A percentile compares a stretch with the other conserved stretches of the same genome.
phyloP scores from a whole-genome alignment of 2,888 invertebrate species.

The Pseudococcus longispinus region DNA sequence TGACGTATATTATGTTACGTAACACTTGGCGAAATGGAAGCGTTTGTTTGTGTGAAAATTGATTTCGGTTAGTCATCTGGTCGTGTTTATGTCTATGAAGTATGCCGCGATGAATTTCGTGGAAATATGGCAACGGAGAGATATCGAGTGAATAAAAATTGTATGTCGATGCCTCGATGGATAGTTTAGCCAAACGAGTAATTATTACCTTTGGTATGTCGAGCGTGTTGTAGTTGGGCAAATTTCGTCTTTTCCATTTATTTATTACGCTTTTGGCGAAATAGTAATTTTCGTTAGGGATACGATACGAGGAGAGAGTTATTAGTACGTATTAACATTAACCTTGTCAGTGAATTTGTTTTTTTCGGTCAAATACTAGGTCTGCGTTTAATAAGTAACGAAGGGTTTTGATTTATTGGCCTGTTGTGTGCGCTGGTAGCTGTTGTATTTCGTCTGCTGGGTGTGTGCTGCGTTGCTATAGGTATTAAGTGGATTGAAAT shows the following conservation, averaged over 20 bases:
- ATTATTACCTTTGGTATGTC: not conserved
- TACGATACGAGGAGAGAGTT: not conserved
- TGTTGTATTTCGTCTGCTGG: not conserved
- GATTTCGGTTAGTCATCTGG: not conserved
- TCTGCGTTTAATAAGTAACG: not conserved
- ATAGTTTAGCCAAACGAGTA: not conserved
- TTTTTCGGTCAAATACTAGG: not conserved
- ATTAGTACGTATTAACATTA: not conserved
- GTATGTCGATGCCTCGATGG: too few relatives aligned
- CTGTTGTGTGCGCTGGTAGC: not conserved
- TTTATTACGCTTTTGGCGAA: slow-evolving; percentile 9
- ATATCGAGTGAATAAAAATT: not conserved
- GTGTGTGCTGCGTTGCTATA: not conserved
- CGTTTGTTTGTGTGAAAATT: not conserved
- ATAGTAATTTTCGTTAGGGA: not conserved
- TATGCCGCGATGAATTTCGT: not conserved
- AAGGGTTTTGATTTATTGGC: not conserved
- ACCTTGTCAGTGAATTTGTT: slow-evolving; percentile 10
- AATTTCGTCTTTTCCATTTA: not conserved
- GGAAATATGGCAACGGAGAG: not conserved
- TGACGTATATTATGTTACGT: not conserved
- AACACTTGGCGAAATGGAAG: not conserved
- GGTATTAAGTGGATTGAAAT: too few relatives aligned
- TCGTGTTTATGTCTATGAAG: not conserved
- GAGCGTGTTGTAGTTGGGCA: not conserved